Percentiles rank a stretch among this genome's conserved stretches.
Evolutionary conservation across 1,140 invertebrate species (phyloP).

Genomic region (Octopus bimaculoides): DNA sequence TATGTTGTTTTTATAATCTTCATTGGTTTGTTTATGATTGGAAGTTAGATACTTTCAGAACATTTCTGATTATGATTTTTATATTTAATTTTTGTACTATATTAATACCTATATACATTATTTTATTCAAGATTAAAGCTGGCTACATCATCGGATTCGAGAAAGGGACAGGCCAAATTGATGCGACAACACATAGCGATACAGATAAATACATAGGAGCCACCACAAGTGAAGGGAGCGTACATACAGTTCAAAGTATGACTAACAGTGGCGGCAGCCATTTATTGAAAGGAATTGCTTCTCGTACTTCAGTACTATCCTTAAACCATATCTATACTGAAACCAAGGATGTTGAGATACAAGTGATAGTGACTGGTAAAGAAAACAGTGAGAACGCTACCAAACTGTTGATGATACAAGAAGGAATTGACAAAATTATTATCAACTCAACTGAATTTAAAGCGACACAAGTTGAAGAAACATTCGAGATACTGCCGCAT

Average conservation of each 20-base stretch:
- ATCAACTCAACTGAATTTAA: slow-evolving; percentile 24
- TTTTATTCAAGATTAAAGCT: background rate
- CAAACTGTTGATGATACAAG: slow-evolving; percentile 25
- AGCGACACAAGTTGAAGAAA: slow-evolving; percentile 8
- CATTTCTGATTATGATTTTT: too few species aligned
- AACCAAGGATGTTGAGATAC: background rate
- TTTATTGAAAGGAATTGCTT: background rate
- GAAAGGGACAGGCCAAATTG: background rate
- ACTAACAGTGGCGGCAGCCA: background rate
- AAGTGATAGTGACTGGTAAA: background rate
- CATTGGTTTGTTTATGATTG: too few species aligned
- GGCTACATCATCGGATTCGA: background rate
- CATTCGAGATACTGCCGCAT: slow-evolving; percentile 27
- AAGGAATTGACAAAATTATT: slow-evolving; percentile 34
- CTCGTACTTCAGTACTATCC: background rate
- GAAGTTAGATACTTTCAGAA: too few species aligned
- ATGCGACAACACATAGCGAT: background rate
- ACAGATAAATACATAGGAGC: background rate
- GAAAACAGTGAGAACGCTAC: background rate
- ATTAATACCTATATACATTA: too few species aligned
- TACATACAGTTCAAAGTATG: background rate
- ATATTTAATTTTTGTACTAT: too few species aligned
- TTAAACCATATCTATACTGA: background rate
- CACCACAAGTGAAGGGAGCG: background rate
- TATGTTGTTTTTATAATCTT: too few species aligned